phyloP scores from a whole-genome alignment of 1,140 invertebrate genomes.

The Hormaphis cornu region DNA sequence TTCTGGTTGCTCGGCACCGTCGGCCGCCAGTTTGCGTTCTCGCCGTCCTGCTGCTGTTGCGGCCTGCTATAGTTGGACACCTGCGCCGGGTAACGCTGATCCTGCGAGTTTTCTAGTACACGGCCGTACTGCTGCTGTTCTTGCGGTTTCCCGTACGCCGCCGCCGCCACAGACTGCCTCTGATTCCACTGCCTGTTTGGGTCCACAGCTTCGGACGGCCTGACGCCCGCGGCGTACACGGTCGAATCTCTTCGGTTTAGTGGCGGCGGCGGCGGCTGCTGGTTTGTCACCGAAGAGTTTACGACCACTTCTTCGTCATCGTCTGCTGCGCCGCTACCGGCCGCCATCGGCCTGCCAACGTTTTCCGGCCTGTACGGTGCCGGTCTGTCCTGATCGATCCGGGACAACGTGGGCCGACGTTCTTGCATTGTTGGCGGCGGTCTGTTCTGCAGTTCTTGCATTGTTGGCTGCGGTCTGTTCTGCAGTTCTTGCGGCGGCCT shows the following conservation, averaged over 20 bases:
- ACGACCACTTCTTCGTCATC: conserved; percentile 1
- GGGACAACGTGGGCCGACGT: neutral
- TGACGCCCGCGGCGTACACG: neutral
- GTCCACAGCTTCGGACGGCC: neutral
- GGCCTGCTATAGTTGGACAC: too few species aligned
- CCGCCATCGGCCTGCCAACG: neutral
- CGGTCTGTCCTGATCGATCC: neutral
- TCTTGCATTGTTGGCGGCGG: neutral
- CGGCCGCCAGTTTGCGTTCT: neutral
- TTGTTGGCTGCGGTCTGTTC: neutral
- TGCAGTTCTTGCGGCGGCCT: neutral
- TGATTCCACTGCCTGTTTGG: conserved; percentile 9
- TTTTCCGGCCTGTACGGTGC: neutral
- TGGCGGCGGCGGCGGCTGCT: neutral
- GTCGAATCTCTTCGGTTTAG: neutral
- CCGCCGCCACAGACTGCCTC: neutral
- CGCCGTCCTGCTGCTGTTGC: neutral
- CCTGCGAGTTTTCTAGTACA: neutral
- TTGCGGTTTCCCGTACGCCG: neutral
- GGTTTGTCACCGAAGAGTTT: neutral
- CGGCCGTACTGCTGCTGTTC: neutral
- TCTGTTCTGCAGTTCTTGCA: neutral
- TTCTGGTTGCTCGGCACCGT: neutral
- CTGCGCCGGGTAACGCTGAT: neutral
- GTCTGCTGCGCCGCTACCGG: neutral